Base-by-base conservation (phyloP, 2,888 invertebrate species). In the Agrypnus murinus region DNA sequence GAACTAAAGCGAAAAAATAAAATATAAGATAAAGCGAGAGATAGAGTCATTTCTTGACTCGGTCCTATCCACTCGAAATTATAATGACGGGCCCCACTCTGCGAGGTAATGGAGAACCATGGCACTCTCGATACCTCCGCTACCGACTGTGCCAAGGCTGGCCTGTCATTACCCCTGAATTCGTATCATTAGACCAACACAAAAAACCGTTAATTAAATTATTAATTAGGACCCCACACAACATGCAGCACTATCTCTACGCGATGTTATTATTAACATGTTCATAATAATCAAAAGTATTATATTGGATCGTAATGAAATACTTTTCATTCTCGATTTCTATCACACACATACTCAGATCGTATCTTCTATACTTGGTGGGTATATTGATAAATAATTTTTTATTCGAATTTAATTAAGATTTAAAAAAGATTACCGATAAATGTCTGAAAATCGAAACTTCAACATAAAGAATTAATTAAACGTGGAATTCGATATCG, bases 81-180 rank as follows among this genome's bases (percentile, higher is more conserved):
- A 80, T 78, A 78, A 80, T 76, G 78, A 77, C 77, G 74, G 78
- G 75, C 76, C 74, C 75, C 77, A 72, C 78, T 76, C 77, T 69
- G 76, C 43, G 75, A 76, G 72, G 74, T 79, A 78, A 79, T 79
- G 77, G 75, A 76, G 78, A 77, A 75, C 77, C 77, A 77, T 77
- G 74, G 74, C 71, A 66, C 69, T 72, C 64, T 64, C 50, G 59
- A 63, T 57, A 64, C 58, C 40, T 62, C 70, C 65, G 74, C 74
- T 74, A 73, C 73, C 72, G 71, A 73, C 72, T 69, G 68, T 34
- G 74, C 66, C 70, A 75, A 72, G 73, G 68, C 66, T 70, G 46
- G 46, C 64, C 63, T 71, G 71, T 72, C 67, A 73, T 72, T 72
- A 71, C 63, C 48, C 63, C 63, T 48, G 38, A 67, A 62, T 67